Evolutionary conservation across 2,888 invertebrate genomes (phyloP).

Genomic region (Heliconius sara): DNA sequence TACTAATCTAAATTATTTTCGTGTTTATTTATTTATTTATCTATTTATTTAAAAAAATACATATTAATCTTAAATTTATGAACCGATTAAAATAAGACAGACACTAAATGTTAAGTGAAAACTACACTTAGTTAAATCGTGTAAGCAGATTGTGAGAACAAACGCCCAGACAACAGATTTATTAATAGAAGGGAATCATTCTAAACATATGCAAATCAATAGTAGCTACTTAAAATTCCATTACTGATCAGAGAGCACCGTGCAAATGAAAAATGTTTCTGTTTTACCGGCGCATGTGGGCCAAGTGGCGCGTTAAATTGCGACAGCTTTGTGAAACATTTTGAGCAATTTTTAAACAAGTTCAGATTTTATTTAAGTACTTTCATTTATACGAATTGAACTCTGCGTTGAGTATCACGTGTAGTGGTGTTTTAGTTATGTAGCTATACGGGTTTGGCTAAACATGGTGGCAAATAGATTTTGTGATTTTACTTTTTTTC

Average conservation of each 20-base stretch:
- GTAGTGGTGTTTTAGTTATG: background rate
- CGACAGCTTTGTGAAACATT: constrained; percentile 49
- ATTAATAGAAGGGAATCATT: background rate
- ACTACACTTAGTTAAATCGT: too few species aligned
- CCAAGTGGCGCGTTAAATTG: constrained; percentile 51
- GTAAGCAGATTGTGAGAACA: too few species aligned
- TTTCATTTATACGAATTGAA: constrained; percentile 20
- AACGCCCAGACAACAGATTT: too few species aligned
- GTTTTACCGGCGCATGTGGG: constrained; percentile 45
- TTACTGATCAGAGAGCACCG: constrained; percentile 36
- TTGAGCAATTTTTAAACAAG: constrained; percentile 46
- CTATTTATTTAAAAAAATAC: too few species aligned
- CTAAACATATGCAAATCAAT: constrained; percentile 19
- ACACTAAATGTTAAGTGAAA: too few species aligned
- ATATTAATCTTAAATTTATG: too few species aligned
- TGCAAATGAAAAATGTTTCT: constrained; percentile 45
- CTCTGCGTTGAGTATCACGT: background rate
- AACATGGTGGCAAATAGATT: background rate
- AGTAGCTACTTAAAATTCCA: constrained; percentile 32
- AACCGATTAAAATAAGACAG: too few species aligned
- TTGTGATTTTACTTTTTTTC: background rate
- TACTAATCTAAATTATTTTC: too few species aligned
- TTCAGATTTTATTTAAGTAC: constrained; percentile 32
- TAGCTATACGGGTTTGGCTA: background rate
- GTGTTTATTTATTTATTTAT: too few species aligned